Base-by-base conservation (phyloP, 92 coral and sea anemone species). In the Actinernus sp. region DNA sequence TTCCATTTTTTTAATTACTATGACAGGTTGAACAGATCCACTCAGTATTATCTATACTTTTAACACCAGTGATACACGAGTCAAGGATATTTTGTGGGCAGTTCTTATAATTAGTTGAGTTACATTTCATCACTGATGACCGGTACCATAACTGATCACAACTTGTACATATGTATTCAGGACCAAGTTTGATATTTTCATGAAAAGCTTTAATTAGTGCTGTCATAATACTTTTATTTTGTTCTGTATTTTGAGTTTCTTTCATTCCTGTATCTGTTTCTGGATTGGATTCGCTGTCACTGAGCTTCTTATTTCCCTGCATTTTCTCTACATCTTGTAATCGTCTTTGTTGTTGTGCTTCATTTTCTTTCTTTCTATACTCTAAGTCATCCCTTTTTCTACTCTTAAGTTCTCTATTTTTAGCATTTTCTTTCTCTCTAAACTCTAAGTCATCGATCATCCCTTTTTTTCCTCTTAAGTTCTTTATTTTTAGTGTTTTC, bases 141-240 rank as follows among this genome's bases (percentile, higher is more conserved):
- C 40, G 51, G 62, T 68, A 83, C 90, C 90, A 83, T 40, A 76
- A 31, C 57, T 83, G 84, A 49, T 75, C 84, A 76, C 89, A 74
- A 37, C 89, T 75, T 10, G 84, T 74, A 48, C 89, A 83, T 30
- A 84, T 44, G 48, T 68, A 84, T 54, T 85, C 86, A 34, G 91
- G 91, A 26, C 91, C 86, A 77, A n/a, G 49, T 48, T 79, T 57
- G 16, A 85, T 65, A 9, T 65, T 73, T 5, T 64, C 32, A 40
- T 82, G 88, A 65, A 82, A 82, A 33, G 30, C 28, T 38, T 59
- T n/a, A n/a, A n/a, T n/a, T n/a, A n/a, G n/a, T n/a, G n/a, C n/a
- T n/a, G n/a, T 17, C 22, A 8, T 45, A 17, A 5, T 9, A 6
- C 18, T 18, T 45, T 18, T 45, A 18, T 23, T 12, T 45, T 45